Evolutionary conservation across 1,140 invertebrate species (phyloP).

Genomic region (Lanistes nyassanus): DNA sequence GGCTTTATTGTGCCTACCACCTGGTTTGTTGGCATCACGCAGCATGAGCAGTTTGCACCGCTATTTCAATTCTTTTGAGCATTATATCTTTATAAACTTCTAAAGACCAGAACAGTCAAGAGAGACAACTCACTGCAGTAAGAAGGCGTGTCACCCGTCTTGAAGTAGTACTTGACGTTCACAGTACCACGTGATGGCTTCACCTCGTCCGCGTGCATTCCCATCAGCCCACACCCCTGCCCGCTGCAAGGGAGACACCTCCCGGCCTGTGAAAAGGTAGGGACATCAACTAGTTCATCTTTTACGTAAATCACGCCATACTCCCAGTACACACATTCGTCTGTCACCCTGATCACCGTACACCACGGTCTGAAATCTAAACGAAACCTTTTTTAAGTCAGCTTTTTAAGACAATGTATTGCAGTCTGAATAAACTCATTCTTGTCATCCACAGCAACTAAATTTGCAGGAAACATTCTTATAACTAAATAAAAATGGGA

Average conservation of each 20-base stretch:
- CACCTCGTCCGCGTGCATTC: constrained; percentile 49
- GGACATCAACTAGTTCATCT: neutral
- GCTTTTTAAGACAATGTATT: neutral
- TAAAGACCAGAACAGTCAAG: neutral
- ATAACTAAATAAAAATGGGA: no score
- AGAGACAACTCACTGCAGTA: constrained; percentile 47
- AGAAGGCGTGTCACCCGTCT: constrained; percentile 38
- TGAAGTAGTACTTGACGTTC: constrained; percentile 42
- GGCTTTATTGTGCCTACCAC: no score
- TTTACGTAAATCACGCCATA: neutral
- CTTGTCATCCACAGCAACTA: neutral
- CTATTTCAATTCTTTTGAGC: no score
- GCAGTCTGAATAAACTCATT: neutral
- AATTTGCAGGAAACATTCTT: no score
- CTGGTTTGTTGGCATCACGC: no score
- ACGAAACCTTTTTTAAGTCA: neutral
- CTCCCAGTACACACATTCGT: neutral
- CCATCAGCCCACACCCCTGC: constrained; percentile 48
- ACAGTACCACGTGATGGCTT: constrained; percentile 33
- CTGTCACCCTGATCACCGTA: no score
- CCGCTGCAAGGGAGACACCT: constrained; percentile 40
- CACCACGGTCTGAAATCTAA: neutral
- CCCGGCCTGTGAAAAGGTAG: constrained; percentile 33
- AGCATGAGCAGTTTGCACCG: no score
- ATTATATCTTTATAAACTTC: no score